These are phyloP conservation scores for Spea bombifrons DNA, from an alignment of 2,113 vertebrate genomes.

Conservation along the genomic window DNA sequence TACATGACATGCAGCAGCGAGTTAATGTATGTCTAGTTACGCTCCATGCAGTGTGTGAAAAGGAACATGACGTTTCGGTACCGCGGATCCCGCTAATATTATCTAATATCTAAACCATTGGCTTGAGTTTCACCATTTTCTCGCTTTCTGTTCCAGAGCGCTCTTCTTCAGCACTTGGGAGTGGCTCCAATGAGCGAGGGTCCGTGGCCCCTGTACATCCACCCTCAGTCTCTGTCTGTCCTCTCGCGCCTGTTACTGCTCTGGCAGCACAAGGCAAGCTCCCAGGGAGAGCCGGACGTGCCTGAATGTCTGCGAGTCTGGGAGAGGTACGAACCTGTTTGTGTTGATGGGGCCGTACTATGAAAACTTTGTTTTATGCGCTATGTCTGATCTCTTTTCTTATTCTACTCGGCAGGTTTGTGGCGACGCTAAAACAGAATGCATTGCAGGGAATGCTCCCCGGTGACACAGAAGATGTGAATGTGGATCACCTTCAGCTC, in stretches of 20 bases:
- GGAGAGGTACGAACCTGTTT: slow-evolving; percentile 79
- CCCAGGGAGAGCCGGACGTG: slow-evolving; percentile 89
- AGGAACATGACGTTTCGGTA: too few relatives aligned
- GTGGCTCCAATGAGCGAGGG: slow-evolving; percentile 92
- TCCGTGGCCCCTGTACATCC: slow-evolving; percentile 93
- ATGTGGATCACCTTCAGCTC: slow-evolving; percentile 93
- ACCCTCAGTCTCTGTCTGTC: slow-evolving; percentile 90
- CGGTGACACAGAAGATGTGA: slow-evolving; percentile 85
- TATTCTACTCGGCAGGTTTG: slow-evolving; percentile 70
- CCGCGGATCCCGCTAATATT: too few relatives aligned
- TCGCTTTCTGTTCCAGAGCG: slow-evolving; percentile 71
- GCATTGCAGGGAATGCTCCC: slow-evolving; percentile 82
- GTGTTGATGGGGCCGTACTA: too few relatives aligned
- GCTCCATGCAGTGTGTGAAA: too few relatives aligned
- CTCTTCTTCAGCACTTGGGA: slow-evolving; percentile 90
- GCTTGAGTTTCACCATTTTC: too few relatives aligned
- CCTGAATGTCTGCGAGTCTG: slow-evolving; percentile 94
- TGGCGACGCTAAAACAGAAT: slow-evolving; percentile 89
- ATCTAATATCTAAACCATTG: too few relatives aligned
- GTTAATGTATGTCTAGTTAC: too few relatives aligned
- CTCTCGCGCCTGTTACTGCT: slow-evolving; percentile 90
- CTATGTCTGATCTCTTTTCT: background rate
- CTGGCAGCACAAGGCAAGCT: slow-evolving; percentile 91
- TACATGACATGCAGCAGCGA: too few relatives aligned
- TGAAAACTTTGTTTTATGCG: background rate